phyloP scores from a whole-genome alignment of 2,797 vertebrate species.

The Xenentodon cancila region DNA sequence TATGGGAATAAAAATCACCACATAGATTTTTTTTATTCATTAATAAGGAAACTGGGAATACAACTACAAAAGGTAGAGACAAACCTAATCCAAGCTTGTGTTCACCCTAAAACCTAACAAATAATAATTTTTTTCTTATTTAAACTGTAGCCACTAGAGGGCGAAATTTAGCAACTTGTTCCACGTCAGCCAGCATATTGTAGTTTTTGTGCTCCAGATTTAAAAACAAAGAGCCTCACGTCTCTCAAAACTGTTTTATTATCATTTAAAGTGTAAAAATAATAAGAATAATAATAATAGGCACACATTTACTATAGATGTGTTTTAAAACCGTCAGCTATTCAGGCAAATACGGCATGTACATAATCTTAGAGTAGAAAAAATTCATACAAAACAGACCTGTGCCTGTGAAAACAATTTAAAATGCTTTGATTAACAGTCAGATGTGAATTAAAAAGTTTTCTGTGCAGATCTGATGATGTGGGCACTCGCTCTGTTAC shows the following conservation, averaged over 20 bases:
- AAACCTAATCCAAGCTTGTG: too few species aligned
- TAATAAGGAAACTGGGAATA: too few species aligned
- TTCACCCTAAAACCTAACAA: neutral
- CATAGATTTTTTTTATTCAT: too few species aligned
- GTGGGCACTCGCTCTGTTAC: neutral
- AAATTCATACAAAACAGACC: constrained; percentile 10
- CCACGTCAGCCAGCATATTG: rapidly evolving
- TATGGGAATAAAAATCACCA: too few species aligned
- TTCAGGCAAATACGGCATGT: constrained; percentile 54
- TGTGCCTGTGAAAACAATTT: constrained; percentile 8
- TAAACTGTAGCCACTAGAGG: constrained; percentile 37
- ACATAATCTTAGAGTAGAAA: constrained; percentile 40
- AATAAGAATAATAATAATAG: constrained; percentile 21
- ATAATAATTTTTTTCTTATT: neutral
- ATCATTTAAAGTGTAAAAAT: constrained; percentile 68
- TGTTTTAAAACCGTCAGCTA: constrained; percentile 54
- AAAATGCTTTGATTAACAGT: constrained; percentile 25
- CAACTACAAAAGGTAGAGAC: too few species aligned
- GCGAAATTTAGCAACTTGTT: constrained; percentile 52
- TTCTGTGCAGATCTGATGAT: constrained; percentile 2
- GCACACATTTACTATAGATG: constrained; percentile 54
- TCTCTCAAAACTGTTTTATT: constrained; percentile 70
- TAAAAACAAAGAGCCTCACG: neutral
- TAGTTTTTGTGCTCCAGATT: neutral
- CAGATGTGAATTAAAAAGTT: constrained; percentile 2